phyloP scores from a whole-genome alignment of 35 echinoderm and acorn worm genomes.

The Strongylocentrotus purpuratus region DNA sequence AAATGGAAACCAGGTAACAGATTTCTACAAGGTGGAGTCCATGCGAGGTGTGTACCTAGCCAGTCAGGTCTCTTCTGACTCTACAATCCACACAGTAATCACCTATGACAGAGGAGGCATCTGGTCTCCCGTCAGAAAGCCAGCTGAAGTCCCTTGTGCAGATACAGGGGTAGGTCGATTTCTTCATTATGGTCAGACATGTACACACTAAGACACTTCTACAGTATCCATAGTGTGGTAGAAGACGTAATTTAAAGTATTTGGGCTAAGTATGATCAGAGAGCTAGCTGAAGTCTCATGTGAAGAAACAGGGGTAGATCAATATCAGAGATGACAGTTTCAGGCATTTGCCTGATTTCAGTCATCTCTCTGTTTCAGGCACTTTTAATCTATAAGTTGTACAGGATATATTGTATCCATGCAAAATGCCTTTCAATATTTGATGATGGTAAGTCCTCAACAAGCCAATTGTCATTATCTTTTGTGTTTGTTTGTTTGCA shows the following conservation, averaged over 20 bases:
- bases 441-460: neutral
- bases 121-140: constrained; percentile 70
- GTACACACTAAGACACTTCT: neutral
- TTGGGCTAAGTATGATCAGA: constrained; percentile 68
- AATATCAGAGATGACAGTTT: neutral
- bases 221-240: neutral
- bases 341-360: too few relatives aligned
- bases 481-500: constrained; percentile 52
- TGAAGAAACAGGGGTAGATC: constrained; percentile 48
- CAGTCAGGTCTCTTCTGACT: constrained; percentile 70
- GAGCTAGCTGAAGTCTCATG: constrained; percentile 60
- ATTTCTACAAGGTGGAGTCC: constrained; percentile 83
- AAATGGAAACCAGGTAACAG: constrained; percentile 75
- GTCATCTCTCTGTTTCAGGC: too few relatives aligned
- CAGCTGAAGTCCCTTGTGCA: constrained; percentile 64
- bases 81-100: constrained; percentile 75
- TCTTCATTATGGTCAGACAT: neutral
- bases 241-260: neutral
- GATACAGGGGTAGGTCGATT: constrained; percentile 40
- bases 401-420: too few relatives aligned
- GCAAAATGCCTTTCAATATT: too few relatives aligned
- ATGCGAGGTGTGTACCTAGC: constrained; percentile 96
- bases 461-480: neutral
- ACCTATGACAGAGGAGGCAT: constrained; percentile 89
- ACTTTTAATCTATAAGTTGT: too few relatives aligned